Percentiles rank a stretch among this genome's conserved stretches.
phyloP scores from a whole-genome alignment of 2,888 invertebrate genomes.

The Luperina testacea region DNA sequence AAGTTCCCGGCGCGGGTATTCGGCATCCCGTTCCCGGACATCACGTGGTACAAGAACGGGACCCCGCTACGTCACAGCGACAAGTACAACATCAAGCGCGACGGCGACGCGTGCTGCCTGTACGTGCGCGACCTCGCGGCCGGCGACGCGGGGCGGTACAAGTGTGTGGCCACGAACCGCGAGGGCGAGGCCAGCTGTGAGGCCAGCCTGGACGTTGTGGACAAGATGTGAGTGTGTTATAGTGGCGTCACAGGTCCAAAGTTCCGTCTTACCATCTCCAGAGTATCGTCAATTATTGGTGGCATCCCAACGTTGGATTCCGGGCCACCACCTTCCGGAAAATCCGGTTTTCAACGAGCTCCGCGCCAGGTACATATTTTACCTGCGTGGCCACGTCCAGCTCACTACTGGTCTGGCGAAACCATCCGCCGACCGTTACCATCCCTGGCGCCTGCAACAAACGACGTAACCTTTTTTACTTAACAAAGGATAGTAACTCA shows the following conservation, averaged over 20 bases:
- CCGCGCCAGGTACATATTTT: neutral
- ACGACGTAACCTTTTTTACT: neutral
- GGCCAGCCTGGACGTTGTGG: slow-evolving; percentile 94
- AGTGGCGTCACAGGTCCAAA: neutral
- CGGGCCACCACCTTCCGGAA: neutral
- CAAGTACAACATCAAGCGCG: slow-evolving; percentile 93
- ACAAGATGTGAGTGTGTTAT: slow-evolving; percentile 93
- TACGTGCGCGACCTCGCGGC: slow-evolving; percentile 92
- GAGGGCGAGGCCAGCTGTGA: slow-evolving; percentile 94
- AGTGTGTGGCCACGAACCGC: slow-evolving; percentile 94
- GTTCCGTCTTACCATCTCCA: neutral
- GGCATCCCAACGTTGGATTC: neutral
- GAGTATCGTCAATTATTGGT: neutral
- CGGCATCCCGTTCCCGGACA: slow-evolving; percentile 95
- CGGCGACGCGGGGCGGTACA: slow-evolving; percentile 93
- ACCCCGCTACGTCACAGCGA: slow-evolving; percentile 92
- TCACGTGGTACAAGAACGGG: slow-evolving; percentile 96
- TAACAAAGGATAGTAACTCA: neutral
- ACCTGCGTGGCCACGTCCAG: neutral
- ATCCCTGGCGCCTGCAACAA: neutral
- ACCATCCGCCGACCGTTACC: neutral
- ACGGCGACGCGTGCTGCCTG: slow-evolving; percentile 94
- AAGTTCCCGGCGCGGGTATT: slow-evolving; percentile 95
- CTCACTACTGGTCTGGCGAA: neutral
- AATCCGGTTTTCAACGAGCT: neutral